Evolutionary conservation across 2,888 invertebrate genomes (phyloP).

Genomic region (Diachrysia chrysitis): DNA sequence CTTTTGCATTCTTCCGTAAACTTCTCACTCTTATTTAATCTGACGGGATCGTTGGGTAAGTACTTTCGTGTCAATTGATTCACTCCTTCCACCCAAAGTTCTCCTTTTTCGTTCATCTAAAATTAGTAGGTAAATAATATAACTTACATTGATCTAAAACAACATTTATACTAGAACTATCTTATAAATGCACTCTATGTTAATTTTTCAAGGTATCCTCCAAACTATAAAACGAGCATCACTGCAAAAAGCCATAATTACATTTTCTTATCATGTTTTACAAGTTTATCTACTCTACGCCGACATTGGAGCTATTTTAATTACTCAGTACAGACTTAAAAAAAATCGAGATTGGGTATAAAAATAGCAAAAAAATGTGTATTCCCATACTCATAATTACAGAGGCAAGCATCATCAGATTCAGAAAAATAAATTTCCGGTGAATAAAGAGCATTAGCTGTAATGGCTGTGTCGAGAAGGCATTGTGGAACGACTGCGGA

Average conservation of each 20-base stretch:
- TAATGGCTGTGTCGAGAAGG: conserved; percentile 51
- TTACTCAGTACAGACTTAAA: neutral
- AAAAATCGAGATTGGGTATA: neutral
- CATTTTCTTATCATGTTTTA: neutral
- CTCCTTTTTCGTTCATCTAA: conserved; percentile 81
- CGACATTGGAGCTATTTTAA: neutral
- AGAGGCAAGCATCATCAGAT: conserved; percentile 36
- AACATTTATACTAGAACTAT: neutral
- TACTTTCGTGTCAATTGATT: conserved; percentile 69
- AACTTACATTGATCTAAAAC: neutral
- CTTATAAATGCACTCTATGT: neutral
- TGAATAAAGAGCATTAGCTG: conserved; percentile 60
- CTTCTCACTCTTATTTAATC: conserved; percentile 70
- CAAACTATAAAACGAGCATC: too few species aligned
- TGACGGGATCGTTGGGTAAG: conserved; percentile 70
- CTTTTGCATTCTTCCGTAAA: conserved; percentile 77
- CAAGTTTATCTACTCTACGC: neutral
- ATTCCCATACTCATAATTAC: conserved; percentile 34
- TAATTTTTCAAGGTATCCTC: neutral
- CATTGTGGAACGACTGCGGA: conserved; percentile 64
- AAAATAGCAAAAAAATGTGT: conserved; percentile 29
- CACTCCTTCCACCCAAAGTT: conserved; percentile 75
- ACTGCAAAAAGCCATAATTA: neutral
- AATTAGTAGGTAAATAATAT: conserved; percentile 28
- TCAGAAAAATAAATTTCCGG: conserved; percentile 65